Percentiles rank a stretch among this genome's conserved stretches.
These are phyloP conservation scores for Arrhopalites spinosus DNA, from an alignment of 2,888 invertebrate species.

Conservation along the genomic window DNA sequence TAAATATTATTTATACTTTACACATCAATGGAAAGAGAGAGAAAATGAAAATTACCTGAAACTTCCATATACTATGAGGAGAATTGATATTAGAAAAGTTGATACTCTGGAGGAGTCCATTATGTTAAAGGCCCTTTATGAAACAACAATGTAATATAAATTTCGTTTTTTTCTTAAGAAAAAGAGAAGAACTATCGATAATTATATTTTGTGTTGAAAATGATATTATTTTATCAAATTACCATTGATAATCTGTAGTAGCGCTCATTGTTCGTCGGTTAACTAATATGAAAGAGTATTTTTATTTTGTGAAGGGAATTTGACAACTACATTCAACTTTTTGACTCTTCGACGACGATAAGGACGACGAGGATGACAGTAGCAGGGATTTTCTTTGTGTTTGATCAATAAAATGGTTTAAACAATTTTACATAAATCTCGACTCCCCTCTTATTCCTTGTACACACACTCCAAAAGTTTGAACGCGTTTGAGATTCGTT, in stretches of 20 bases:
- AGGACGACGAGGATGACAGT: neutral
- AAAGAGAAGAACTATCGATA: neutral
- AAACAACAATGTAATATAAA: neutral
- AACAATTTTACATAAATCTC: no score
- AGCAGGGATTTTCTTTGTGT: neutral
- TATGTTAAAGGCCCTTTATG: slow-evolving; percentile 84
- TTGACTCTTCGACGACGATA: neutral
- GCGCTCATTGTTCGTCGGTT: slow-evolving; percentile 57
- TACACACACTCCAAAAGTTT: neutral
- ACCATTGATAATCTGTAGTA: slow-evolving; percentile 64
- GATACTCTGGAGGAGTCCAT: slow-evolving; percentile 97
- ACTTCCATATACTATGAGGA: slow-evolving; percentile 95
- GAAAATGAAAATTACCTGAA: no score
- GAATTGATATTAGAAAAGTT: slow-evolving; percentile 95
- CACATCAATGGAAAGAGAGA: no score
- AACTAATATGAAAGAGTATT: neutral
- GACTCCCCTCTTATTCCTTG: neutral
- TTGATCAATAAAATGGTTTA: neutral
- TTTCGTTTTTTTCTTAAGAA: neutral
- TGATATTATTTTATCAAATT: neutral
- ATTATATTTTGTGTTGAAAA: neutral
- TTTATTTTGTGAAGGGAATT: neutral
- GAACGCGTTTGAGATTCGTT: neutral
- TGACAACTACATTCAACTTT: slow-evolving; percentile 3
- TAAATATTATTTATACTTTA: slow-evolving; percentile 2